Base-by-base conservation (phyloP, 2,113 vertebrate species). In the Atlantisia rogersi region DNA sequence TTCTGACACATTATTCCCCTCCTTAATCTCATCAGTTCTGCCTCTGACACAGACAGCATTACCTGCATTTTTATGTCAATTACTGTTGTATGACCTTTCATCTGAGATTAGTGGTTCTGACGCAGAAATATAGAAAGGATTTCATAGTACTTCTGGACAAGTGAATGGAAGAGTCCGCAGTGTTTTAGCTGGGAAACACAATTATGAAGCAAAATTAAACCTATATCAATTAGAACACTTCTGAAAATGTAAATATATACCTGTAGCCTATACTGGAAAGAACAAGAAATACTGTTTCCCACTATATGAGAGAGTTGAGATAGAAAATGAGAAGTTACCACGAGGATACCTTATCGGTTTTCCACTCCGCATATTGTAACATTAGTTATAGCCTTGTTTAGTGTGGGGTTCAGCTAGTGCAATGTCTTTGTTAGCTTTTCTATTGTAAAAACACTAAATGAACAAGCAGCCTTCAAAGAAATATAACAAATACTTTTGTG, bases 1-100 rank as follows among this genome's bases (percentile, higher is more conserved):
- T 44, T 68, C 69, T 94, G 35, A 55, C 39, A 78, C 24, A 12
- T 44, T 87, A 55, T 60, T 70, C 15, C 39, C 65, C n/a, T 53
- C 22, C 11, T 74, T 82, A 91, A 91, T 93, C 40, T 92, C 40
- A 71, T 91, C 86, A 88, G 32, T 95, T 78, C 46, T 77, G 52
- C 56, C 29, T 78, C 75, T 92, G 55, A 78, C 8, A 92, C 88
- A 63, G 29, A 35, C 28, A 46, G 48, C 52, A 15, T 60, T 70
- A 81, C 82, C 67, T 63, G n/a, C 9, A 7, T 87, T 86, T 90
- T 87, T 50, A 79, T 62, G 42, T 56, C 68, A 76, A 9, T 55
- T 77, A 35, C 3, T 68, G 20, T 83, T 81, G 24, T 80, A 4
- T 68, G 53, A 73, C 22, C 37, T 92, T 88, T 94, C 31, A 48